Conservation (phyloP, 2,888 invertebrate genomes). For the Conus canariensis region DNA sequence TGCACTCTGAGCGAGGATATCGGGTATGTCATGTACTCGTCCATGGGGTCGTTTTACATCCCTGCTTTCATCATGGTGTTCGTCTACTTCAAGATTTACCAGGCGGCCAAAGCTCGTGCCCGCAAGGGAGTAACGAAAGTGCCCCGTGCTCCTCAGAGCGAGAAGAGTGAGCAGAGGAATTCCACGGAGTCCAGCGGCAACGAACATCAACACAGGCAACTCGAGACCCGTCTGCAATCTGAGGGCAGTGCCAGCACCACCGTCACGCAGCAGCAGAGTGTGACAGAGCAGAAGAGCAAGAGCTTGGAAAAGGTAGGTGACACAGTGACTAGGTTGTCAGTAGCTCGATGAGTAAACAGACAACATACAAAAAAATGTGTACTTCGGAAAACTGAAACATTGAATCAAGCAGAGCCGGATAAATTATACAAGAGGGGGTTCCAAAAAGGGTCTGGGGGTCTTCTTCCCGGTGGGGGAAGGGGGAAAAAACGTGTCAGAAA, state of each 20-base stretch:
- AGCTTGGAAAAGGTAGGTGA: slow-evolving; percentile 26
- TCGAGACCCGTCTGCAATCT: not conserved
- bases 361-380: no score
- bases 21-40: slow-evolving; percentile 98
- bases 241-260: not conserved
- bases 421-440: no score
- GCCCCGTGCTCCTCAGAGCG: slow-evolving; percentile 39
- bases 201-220: slow-evolving; percentile 59
- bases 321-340: not conserved
- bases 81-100: slow-evolving; percentile 99
- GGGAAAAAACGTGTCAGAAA: no score
- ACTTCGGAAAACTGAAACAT: no score
- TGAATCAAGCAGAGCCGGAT: no score
- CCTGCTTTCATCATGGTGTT: slow-evolving; percentile 99
- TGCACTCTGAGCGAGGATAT: slow-evolving; percentile 89
- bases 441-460: no score
- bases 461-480: no score
- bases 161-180: slow-evolving; percentile 52
- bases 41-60: slow-evolving; percentile 98
- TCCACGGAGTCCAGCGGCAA: slow-evolving; percentile 63
- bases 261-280: not conserved
- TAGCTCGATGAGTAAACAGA: no score
- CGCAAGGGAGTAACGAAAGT: slow-evolving; percentile 81
- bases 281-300: not conserved
- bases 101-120: slow-evolving; percentile 95